Base-by-base conservation (phyloP, 2,113 vertebrate species). In the Zosterops hypoxanthus region DNA sequence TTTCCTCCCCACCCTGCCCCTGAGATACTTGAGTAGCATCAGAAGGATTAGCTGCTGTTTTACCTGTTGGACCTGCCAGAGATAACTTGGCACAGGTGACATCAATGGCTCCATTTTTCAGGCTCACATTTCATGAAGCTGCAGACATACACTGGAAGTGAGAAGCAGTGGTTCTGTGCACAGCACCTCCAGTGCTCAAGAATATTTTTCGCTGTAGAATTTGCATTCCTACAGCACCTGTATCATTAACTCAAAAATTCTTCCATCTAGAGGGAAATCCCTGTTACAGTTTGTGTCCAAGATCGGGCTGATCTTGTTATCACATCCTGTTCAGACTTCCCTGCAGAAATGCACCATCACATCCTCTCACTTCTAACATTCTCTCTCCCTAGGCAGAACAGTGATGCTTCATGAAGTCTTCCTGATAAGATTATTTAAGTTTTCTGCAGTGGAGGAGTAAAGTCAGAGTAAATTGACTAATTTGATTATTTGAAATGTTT, bases 211-310 rank as follows among this genome's bases (percentile, higher is more conserved):
- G 17, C 49, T 33, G 8, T 19, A 50, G 63, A 47, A 17, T 66
- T 19, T 34, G 49, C 23, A 50, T 12, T 56, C 49, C 34, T 47
- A 42, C 33, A 44, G 44, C 25, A 56, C 46, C 50, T 53, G 33
- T 31, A 33, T 52, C 20, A 39, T 71, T 50, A 46, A 28, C 28
- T 66, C 36, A 47, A 55, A 82, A 55, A 26, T 41, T 33, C 47
- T 82, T 33, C 39, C 26, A 26, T 46, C 22, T 52, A 42, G n/a
- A 84, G 41, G 20, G 63, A 65, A 52, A 31, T 61, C 49, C 59
- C 14, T 60, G 28, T 36, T 50, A 2, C 0, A 33, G 44, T 1
- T 2, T 44, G 36, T 21, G 42, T 59, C 50, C 2, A 8, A 61
- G 61, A 31, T 15, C 6, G 2, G 2, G 6, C 23, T 42, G 71